phyloP scores from a whole-genome alignment of 2,888 invertebrate species.

The Agrochola macilenta region DNA sequence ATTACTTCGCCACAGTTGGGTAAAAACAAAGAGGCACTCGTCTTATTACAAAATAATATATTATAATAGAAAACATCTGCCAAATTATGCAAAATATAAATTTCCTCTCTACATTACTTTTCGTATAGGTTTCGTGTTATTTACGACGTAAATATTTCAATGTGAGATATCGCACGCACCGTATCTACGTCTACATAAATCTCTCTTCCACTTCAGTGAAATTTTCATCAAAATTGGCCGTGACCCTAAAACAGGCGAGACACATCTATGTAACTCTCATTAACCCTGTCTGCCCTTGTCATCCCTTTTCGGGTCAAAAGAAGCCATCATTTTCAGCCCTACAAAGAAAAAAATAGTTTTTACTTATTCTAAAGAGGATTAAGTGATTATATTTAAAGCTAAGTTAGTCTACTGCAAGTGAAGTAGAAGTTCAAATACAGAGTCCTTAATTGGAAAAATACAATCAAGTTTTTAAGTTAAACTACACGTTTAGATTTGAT shows the following conservation, averaged over 20 bases:
- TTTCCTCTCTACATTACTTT: neutral
- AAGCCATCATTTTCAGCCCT: constrained; percentile 6
- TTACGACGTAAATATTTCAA: constrained; percentile 20
- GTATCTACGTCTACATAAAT: constrained; percentile 10
- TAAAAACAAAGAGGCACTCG: neutral
- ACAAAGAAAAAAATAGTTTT: constrained; percentile 33
- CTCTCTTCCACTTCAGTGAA: constrained; percentile 25
- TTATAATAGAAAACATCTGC: neutral
- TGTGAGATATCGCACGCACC: neutral
- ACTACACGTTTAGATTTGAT: neutral
- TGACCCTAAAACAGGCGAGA: constrained; percentile 17
- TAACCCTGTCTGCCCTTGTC: constrained; percentile 55
- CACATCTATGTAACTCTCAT: constrained; percentile 42
- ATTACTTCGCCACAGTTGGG: neutral
- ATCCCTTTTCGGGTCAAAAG: constrained; percentile 42
- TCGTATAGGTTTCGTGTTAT: neutral
- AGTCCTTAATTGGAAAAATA: constrained; percentile 3
- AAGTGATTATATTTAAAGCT: constrained; percentile 20
- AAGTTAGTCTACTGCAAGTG: constrained; percentile 15
- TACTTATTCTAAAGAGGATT: constrained; percentile 7
- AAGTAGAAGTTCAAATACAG: neutral
- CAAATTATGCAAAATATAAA: neutral
- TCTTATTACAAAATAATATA: neutral
- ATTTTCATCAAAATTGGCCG: constrained; percentile 24
- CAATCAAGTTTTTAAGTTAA: constrained; percentile 5